Conservation (phyloP, 2,113 vertebrate genomes). For the Pterocles orientalis region DNA sequence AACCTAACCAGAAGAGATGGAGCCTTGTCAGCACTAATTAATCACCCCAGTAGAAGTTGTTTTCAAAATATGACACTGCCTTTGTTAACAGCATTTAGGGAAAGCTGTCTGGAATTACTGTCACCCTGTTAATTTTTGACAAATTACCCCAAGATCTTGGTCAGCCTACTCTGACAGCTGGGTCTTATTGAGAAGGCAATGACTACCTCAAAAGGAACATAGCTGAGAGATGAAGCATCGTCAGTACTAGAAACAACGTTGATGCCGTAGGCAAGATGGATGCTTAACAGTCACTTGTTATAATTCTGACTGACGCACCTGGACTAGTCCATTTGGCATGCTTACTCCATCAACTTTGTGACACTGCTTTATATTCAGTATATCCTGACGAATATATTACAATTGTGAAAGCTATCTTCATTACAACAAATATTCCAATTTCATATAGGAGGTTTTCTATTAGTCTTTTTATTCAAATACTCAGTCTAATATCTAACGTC, state of each 20-base stretch:
- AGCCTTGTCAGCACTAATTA: conserved; percentile 7
- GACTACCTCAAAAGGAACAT: background rate
- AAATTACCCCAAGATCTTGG: background rate
- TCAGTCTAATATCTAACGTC: background rate
- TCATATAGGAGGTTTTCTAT: background rate
- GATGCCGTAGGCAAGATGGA: background rate
- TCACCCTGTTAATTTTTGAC: conserved; percentile 28
- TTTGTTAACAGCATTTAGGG: conserved; percentile 36
- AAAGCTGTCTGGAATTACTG: background rate
- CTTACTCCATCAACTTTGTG: background rate
- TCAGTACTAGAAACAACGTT: background rate
- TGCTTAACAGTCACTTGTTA: background rate
- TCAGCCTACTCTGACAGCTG: background rate
- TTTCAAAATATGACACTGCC: background rate
- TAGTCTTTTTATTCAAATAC: background rate
- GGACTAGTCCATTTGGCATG: background rate
- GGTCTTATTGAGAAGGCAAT: background rate
- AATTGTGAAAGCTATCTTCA: background rate
- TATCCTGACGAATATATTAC: background rate
- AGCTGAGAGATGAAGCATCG: background rate
- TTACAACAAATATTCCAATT: background rate
- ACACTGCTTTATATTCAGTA: background rate
- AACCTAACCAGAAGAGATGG: background rate
- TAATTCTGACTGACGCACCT: background rate
- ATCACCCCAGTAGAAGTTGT: background rate